Base-by-base conservation (phyloP, 1,140 invertebrate genomes). In the Eriosoma lanigerum region DNA sequence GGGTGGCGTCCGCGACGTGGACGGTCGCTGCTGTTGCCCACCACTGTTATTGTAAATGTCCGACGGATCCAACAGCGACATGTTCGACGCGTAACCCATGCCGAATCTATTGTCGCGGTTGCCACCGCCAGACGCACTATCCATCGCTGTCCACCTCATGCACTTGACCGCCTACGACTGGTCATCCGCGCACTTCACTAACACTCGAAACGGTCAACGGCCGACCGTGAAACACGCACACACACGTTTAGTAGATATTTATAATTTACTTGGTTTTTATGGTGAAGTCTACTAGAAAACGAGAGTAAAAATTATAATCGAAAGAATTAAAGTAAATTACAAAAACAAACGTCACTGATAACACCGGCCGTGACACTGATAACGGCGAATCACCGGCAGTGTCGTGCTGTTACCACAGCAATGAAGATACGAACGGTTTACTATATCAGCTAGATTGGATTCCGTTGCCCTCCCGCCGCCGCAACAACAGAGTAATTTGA, bases 91-190 rank as follows among this genome's bases (percentile, higher is more conserved):
- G 60, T 81, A 73, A 26, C 73, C 72, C 60, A 93, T 94, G 85
- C 91, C 90, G 87, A 93, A 90, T 88, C 91, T 92, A 87, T 93
- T 93, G 86, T 92, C 92, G 91, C 91, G 90, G 89, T 93, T 92
- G 89, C 91, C 89, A 88, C 90, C 90, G 89, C 92, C 92, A 87
- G 84, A 84, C 88, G 92, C 90, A 86, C 90, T 89, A 88, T 92
- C 91, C 91, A 92, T 92, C 86, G 89, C 84, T 83, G 66, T 81
- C 81, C 82, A 82, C 80, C 68, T 81, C 80, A 73, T 54, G 50
- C 81, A 82, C 81, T 70, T 60, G 81, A 81, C 76, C 81, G 38
- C 12, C 58, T 75, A 50, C 68, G 64, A 81, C 73, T 50, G 58
- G 68, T 81, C 72, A 76, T 54, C 54, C 82, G 50, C 82, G 58